Evolutionary conservation across 1,140 invertebrate genomes (phyloP).

Genomic region (Trichonephila inaurata): DNA sequence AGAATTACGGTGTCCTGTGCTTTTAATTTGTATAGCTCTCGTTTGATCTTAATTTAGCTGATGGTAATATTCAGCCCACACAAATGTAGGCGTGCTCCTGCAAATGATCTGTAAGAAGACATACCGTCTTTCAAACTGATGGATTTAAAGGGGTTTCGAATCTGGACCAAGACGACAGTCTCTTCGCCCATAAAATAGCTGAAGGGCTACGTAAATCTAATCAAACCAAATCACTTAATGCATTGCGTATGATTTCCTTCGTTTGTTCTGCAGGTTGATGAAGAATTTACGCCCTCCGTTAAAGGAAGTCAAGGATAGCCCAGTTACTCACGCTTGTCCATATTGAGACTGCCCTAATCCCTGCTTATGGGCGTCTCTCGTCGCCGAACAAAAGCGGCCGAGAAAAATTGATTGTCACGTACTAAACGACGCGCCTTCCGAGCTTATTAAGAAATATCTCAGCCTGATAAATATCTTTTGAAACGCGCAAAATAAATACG

Average conservation of each 20-base stretch:
- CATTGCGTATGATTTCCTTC: background rate
- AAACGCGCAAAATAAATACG: constrained; percentile 50
- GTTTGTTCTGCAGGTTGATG: background rate
- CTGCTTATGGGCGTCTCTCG: constrained; percentile 17
- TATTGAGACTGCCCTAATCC: background rate
- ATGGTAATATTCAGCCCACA: too few relatives aligned
- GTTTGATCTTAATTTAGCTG: too few relatives aligned
- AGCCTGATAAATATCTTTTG: constrained; percentile 34
- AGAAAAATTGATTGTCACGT: constrained; percentile 41
- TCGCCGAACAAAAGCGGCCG: constrained; percentile 7
- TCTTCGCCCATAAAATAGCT: too few relatives aligned
- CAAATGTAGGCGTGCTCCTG: too few relatives aligned
- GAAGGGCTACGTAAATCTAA: too few relatives aligned
- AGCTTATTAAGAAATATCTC: constrained; percentile 48
- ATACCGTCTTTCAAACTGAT: too few relatives aligned
- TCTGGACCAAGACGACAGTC: too few relatives aligned
- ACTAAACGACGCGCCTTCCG: constrained; percentile 29
- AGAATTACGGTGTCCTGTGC: too few relatives aligned
- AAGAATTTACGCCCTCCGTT: background rate
- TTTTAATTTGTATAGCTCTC: too few relatives aligned
- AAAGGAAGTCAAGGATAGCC: background rate
- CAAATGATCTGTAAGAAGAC: too few relatives aligned
- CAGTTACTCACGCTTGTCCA: background rate
- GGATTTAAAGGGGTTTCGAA: too few relatives aligned
- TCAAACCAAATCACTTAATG: too few relatives aligned